Evolutionary conservation across 2,888 invertebrate species (phyloP), one percentile per base, ranked within the genome.

Genomic region (Crepidodera aurea): DNA sequence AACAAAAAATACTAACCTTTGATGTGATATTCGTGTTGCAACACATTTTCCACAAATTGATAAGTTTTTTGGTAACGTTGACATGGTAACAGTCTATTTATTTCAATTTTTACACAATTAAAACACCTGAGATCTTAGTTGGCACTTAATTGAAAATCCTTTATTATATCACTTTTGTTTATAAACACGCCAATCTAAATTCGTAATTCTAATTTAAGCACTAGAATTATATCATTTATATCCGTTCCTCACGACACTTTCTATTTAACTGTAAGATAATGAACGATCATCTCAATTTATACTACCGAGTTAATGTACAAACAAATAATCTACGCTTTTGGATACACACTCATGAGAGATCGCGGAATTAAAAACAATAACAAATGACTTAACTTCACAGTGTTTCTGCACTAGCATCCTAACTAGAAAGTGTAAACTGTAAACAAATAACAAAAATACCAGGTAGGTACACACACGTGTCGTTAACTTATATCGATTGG

Each of bases 51-150:
- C 73, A 66, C 73, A 81, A 66, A 76, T 75, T 57, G 71, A 74
- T 40, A 79, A 66, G 66, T 78, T 78, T 69, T 79, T 79, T 64
- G 78, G 79, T 4, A 81, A 70, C 8, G 63, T 50, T 32, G 80
- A 77, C 80, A 82, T 81, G 58, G 5, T 1, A 39, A 18, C 40
- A 53, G n/a, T n/a, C 27, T 7, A 40, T 13, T 13, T 13, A 8
- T 15, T 13, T 18, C 3, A 13, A 34, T 32, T 10, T 2, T 32
- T 2, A 8, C 5, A 34, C 34, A 34, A 34, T 34, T 13, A 13
- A 34, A 5, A 34, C 34, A 8, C 10, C 12, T 13, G 2, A 10
- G n/a, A 4, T n/a, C 2, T 10, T n/a, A 4, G 2, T 32, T 32
- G 32, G 7, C 7, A n/a, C 7, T n/a, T 32, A 32, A 32, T 32